Evolutionary conservation across 2,797 vertebrate genomes (phyloP), one percentile per base, ranked within the genome.

Genomic region (Uromys caudimaculatus): DNA sequence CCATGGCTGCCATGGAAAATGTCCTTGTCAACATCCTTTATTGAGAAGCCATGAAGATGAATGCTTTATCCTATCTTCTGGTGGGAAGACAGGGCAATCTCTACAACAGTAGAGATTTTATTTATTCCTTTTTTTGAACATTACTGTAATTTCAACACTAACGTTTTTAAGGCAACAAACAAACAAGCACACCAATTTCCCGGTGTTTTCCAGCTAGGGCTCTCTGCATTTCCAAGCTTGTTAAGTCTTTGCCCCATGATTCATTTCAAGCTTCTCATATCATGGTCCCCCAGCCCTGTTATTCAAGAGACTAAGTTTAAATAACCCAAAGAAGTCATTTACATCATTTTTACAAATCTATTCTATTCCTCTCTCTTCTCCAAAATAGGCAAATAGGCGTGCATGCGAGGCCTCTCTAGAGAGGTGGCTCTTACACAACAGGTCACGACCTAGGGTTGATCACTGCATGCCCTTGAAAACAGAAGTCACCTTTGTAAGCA

Each of bases 31-130:
- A 71, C 38, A 73, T 50, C 23, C 23, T 32, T 92, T 81, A 88
- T 52, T 73, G 29, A 87, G 73, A 95, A 89, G 86, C 89, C 29
- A 79, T 35, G 69, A 89, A 90, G n/a, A 44, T 81, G 69, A 93
- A 73, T 64, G 62, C 78, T 95, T 84, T 82, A 29, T 56, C 41
- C 75, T 73, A 89, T 89, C 52, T 84, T 87, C 58, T 73, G 29
- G 77, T 1, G 79, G 23, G 32, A 95, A 95, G 62, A 93, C 1
- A 89, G 56, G 35, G 60, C 5, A 3, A 47, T 75, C 10, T 62
- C 54, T 83, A 86, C 14, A 83, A 76, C 14, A 75, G 17, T 52
- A 85, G n/a, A 54, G 14, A 60, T 76, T 85, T 60, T 75, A 67
- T n/a, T 50, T 35, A 23, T 32, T 27, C 24, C 8, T 3, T 38